phyloP scores from a whole-genome alignment of 2,113 vertebrate species.

The Tricholaema leucomelas region DNA sequence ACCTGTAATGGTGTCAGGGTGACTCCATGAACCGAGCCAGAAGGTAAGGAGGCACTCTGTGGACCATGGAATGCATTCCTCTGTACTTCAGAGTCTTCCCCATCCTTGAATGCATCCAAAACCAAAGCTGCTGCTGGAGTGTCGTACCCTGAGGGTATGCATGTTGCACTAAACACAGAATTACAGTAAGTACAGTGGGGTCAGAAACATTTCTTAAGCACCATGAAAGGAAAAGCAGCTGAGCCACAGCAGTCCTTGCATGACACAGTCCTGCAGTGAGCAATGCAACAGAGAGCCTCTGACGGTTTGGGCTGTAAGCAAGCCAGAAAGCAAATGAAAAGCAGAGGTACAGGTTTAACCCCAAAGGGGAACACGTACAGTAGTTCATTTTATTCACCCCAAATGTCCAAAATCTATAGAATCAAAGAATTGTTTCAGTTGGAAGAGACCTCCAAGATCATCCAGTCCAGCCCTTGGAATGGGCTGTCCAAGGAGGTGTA shows the following conservation, averaged over 20 bases:
- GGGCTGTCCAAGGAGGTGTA: no score
- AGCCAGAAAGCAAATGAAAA: neutral
- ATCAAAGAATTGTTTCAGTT: no score
- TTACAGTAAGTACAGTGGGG: neutral
- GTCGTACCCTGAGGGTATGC: conserved; percentile 76
- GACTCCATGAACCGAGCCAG: conserved; percentile 65
- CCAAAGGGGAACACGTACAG: neutral
- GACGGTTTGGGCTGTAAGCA: neutral
- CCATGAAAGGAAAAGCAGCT: neutral
- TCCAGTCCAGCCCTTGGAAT: no score
- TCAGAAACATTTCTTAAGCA: neutral
- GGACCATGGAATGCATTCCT: neutral
- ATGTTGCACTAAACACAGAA: conserved; percentile 79
- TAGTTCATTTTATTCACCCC: neutral
- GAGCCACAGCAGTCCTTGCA: neutral
- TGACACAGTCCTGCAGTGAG: neutral
- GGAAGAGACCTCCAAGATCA: no score
- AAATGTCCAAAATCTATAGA: neutral
- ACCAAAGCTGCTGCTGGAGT: conserved; percentile 75
- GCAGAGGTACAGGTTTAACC: neutral
- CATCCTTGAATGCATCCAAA: conserved; percentile 73
- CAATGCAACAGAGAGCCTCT: neutral
- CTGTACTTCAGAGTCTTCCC: conserved; percentile 22
- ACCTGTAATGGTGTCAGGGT: conserved; percentile 86
- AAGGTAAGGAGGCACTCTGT: neutral